A percentile compares a stretch with the other conserved stretches of the same genome.
Conservation (phyloP, 2,797 vertebrate species). For the Crocodylus rhombifer region DNA sequence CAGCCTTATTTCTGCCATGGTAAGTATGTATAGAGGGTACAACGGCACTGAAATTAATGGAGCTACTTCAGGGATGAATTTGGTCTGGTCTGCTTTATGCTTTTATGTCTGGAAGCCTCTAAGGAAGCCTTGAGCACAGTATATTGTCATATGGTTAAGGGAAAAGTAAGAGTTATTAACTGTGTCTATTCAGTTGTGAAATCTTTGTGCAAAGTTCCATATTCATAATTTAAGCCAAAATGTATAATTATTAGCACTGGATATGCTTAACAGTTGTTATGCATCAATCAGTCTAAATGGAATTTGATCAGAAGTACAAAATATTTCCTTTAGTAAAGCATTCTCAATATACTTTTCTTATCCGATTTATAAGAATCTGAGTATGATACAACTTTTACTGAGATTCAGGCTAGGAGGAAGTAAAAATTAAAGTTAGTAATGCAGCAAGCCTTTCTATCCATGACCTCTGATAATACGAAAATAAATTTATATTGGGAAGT, state of each 20-base stretch:
- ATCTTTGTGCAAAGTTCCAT: not conserved
- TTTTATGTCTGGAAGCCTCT: not conserved
- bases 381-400: slow-evolving; percentile 4
- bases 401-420: slow-evolving; percentile 9
- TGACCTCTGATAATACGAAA: slow-evolving; percentile 29
- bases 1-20: not conserved
- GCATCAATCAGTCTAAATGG: slow-evolving; percentile 27
- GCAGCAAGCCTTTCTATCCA: slow-evolving; percentile 8
- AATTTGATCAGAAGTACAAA: slow-evolving; percentile 13
- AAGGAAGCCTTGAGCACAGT: not conserved
- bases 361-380: slow-evolving; percentile 10
- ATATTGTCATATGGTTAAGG: not conserved
- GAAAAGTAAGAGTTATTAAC: not conserved
- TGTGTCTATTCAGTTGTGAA: not conserved
- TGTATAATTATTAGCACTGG: slow-evolving; percentile 24
- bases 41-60: not conserved
- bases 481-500: not conserved
- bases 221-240: slow-evolving; percentile 36
- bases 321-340: slow-evolving; percentile 25
- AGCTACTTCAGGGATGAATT: not conserved
- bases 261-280: slow-evolving; percentile 13
- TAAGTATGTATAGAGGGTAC: not conserved
- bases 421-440: slow-evolving; percentile 27
- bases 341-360: slow-evolving; percentile 43
- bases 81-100: not conserved